Base-by-base conservation (phyloP, 2,113 vertebrate genomes). In the Odobenus rosmarus region DNA sequence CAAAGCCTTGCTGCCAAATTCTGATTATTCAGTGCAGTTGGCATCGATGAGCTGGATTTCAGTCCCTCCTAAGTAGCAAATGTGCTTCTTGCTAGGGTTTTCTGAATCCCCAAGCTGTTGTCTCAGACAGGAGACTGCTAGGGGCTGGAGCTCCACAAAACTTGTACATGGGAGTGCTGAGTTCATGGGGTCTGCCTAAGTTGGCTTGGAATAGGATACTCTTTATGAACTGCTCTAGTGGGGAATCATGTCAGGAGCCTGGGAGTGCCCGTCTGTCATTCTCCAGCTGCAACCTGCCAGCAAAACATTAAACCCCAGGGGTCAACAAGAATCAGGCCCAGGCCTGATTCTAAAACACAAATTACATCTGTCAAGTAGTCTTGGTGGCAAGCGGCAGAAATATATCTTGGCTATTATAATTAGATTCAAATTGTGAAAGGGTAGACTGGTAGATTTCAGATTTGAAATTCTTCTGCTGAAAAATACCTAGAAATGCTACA, bases 401-500 rank as follows among this genome's bases (percentile, higher is more conserved):
- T n/a, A 84, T 81, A 88, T 88, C 64, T 33, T 49, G 33, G 24
- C 3, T 72, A 57, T 57, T 74, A 28, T 42, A 74, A 93, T 82
- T 31, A 89, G 80, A 88, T 55, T 90, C 59, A 55, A 91, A 96
- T 42, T 67, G 12, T 71, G 23, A 92, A 42, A 55, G 31, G 5
- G 4, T 69, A 95, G 31, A 69, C 39, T 53, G 49, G 36, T 67
- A 39, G 74, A 77, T 77, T 77, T 31, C 42, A 77, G 42, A 95
- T 72, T 4, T 86, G 31, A 96, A 93, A 72, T 74, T 4, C 8
- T 79, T 31, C 21, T 76, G 31, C 46, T 31, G 80, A 24, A 77
- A 94, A 88, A 93, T 26, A 84, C 33, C 14, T 82, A 95, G 76
- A 88, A 77, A 96, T 86, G 21, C 31, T 86, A 82, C 19, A 42